Evolutionary conservation across 2,888 invertebrate species (phyloP).

Genomic region (Caenorhabditis sp.): DNA sequence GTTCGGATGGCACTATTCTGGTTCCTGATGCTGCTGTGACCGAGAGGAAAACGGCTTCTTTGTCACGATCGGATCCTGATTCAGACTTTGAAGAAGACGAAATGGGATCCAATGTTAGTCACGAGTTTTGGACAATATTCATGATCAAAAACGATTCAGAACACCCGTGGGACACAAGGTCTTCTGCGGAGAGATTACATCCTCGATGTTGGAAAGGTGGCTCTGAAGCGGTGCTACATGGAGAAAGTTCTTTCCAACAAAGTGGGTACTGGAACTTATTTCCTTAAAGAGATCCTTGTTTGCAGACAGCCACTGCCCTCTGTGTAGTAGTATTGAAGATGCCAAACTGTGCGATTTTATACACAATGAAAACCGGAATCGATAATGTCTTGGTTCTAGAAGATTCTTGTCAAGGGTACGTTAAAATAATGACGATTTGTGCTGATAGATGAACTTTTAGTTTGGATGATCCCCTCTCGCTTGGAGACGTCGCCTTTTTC

Average conservation of each 20-base stretch:
- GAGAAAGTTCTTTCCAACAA: neutral
- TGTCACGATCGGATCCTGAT: neutral
- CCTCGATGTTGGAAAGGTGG: neutral
- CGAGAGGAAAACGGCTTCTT: too few species aligned
- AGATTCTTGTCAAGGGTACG: constrained; percentile 22
- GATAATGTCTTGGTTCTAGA: constrained; percentile 28
- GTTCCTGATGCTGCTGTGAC: too few species aligned
- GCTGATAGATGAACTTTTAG: neutral
- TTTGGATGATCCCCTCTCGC: neutral
- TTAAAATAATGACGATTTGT: neutral
- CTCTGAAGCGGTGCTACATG: neutral
- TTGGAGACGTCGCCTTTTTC: constrained; percentile 42
- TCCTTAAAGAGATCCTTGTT: neutral
- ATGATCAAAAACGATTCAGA: neutral
- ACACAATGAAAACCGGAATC: constrained; percentile 8
- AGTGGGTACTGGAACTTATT: neutral
- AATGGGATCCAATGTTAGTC: neutral
- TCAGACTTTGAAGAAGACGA: neutral
- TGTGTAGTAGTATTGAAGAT: constrained; percentile 27
- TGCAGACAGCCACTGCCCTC: constrained; percentile 8
- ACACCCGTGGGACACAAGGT: neutral
- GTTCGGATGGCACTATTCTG: too few species aligned
- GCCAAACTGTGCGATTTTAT: constrained; percentile 6
- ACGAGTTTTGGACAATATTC: neutral
- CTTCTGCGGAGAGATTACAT: neutral